phyloP scores from a whole-genome alignment of 2,888 invertebrate species.

The Drosophila pseudotalamancana region DNA sequence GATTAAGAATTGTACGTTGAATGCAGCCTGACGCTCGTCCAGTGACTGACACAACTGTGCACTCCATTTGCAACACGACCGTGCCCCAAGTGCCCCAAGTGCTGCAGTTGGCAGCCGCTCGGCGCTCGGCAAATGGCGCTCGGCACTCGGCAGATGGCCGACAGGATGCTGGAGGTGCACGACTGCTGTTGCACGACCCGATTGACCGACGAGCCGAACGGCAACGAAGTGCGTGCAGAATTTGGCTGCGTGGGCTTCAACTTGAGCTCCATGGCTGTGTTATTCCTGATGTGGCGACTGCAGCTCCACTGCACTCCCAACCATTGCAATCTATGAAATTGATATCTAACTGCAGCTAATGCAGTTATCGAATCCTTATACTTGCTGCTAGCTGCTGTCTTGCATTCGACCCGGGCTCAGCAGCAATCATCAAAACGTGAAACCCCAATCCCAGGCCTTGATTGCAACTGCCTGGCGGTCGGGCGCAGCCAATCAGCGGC shows the following conservation, averaged over 20 bases:
- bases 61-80: constrained; percentile 60
- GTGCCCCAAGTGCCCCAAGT: constrained; percentile 12
- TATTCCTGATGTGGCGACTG: constrained; percentile 16
- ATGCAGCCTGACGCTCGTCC: constrained; percentile 74
- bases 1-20: constrained; percentile 68
- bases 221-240: constrained; percentile 23
- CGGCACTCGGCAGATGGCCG: constrained; percentile 33
- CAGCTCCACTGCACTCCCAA: neutral
- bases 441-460: neutral
- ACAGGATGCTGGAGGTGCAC: constrained; percentile 36
- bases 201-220: neutral
- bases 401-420: neutral
- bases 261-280: too few relatives aligned
- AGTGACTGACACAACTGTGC: constrained; percentile 65
- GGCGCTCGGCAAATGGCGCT: constrained; percentile 17
- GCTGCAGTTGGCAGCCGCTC: constrained; percentile 35
- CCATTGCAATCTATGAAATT: neutral
- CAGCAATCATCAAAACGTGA: neutral
- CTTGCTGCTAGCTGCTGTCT: too few relatives aligned
- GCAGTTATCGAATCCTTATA: neutral
- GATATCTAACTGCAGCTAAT: neutral
- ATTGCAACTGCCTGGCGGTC: neutral
- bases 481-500: constrained; percentile 64
- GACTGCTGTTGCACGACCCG: constrained; percentile 2
- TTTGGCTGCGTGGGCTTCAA: constrained; percentile 53